phyloP scores from a whole-genome alignment of 2,888 invertebrate species.

The Sepiola atlantica region DNA sequence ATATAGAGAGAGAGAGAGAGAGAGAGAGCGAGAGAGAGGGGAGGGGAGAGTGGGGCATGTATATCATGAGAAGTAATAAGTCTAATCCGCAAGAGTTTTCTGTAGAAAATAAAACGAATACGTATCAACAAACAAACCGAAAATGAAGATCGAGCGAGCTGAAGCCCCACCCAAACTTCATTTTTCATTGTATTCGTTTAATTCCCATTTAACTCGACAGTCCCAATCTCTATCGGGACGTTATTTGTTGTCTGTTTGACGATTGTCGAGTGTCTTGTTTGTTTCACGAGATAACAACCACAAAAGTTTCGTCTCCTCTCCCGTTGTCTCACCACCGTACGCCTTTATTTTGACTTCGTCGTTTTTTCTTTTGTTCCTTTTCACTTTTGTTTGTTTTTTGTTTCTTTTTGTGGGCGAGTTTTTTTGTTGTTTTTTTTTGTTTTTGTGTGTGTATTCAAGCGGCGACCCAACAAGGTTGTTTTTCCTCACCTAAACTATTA shows the following conservation, averaged over 20 bases:
- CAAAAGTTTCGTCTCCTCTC: not conserved
- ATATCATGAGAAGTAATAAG: not conserved
- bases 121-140: not conserved
- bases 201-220: not conserved
- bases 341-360: too few species aligned
- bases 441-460: not conserved
- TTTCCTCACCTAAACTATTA: not conserved
- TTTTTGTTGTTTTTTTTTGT: not conserved
- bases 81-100: not conserved
- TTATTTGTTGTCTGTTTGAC: not conserved
- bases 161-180: constrained; percentile 13
- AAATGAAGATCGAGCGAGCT: not conserved
- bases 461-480: not conserved
- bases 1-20: too few species aligned
- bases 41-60: too few species aligned
- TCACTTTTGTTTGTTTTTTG: too few species aligned
- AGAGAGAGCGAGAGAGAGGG: too few species aligned
- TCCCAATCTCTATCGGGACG: not conserved
- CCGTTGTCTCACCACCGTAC: too few species aligned
- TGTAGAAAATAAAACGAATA: not conserved
- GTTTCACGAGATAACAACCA: not conserved
- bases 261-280: not conserved
- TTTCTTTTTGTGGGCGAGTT: too few species aligned
- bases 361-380: not conserved
- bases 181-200: constrained; percentile 10